These are phyloP conservation scores for Reinhardtius hippoglossoides DNA, from an alignment of 2,113 vertebrate genomes.

Conservation along the genomic window DNA sequence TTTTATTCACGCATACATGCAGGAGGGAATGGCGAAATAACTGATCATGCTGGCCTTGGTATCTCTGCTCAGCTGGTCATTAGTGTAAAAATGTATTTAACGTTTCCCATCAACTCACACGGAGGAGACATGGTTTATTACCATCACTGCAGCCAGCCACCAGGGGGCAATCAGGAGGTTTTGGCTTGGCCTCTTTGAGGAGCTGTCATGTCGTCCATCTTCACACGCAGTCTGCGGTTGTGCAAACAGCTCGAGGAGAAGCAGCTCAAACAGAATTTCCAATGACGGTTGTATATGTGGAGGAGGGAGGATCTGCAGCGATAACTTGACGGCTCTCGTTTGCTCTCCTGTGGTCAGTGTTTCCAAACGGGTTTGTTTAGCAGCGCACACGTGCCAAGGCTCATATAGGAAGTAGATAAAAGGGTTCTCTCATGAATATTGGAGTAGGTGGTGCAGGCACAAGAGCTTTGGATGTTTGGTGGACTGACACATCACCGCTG, in stretches of 20 bases:
- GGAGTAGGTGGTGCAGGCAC: slow-evolving; percentile 22
- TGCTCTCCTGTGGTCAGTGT: not conserved
- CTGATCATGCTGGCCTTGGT: too few relatives aligned
- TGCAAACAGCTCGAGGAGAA: not conserved
- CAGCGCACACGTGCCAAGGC: not conserved
- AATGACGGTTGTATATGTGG: not conserved
- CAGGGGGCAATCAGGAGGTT: too few relatives aligned
- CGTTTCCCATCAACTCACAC: too few relatives aligned
- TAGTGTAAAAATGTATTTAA: too few relatives aligned
- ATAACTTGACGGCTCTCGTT: not conserved
- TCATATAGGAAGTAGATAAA: too few relatives aligned
- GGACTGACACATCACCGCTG: slow-evolving; percentile 40
- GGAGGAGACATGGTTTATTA: too few relatives aligned
- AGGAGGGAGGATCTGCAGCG: not conserved
- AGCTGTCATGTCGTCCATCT: too few relatives aligned
- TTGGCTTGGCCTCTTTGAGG: too few relatives aligned
- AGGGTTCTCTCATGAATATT: slow-evolving; percentile 23
- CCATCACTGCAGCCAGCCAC: too few relatives aligned
- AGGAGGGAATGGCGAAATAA: too few relatives aligned
- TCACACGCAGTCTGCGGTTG: not conserved
- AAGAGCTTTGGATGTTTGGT: slow-evolving; percentile 25
- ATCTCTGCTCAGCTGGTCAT: too few relatives aligned
- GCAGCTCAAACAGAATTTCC: not conserved
- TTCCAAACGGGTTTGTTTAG: slow-evolving; percentile 11
- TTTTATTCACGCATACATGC: too few relatives aligned